Percentiles rank a stretch among this genome's conserved stretches.
These are phyloP conservation scores for Microtus montanus DNA, from an alignment of 2,113 vertebrate genomes.

Conservation along the genomic window DNA sequence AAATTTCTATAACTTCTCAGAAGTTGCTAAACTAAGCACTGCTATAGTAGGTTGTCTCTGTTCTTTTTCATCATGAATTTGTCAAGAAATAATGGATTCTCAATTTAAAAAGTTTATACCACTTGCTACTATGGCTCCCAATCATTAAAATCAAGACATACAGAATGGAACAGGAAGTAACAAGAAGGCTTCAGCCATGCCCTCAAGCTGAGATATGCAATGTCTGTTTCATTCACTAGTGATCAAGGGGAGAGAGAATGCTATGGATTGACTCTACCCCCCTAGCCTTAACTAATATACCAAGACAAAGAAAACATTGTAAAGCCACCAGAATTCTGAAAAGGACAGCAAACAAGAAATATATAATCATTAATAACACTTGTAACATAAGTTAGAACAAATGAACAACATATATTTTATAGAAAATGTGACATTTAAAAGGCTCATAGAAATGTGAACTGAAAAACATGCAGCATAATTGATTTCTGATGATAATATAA, in stretches of 20 bases:
- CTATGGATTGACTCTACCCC: background rate
- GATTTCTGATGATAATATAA: conserved; percentile 37
- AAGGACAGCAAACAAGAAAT: background rate
- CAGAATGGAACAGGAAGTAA: background rate
- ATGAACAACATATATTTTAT: background rate
- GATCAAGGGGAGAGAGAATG: background rate
- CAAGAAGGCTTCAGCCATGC: background rate
- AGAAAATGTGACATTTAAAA: conserved; percentile 35
- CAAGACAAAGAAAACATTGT: background rate
- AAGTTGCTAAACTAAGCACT: background rate
- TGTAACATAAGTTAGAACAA: background rate
- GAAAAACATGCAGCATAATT: background rate
- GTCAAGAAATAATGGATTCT: background rate
- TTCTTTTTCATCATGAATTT: background rate
- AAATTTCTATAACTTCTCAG: background rate
- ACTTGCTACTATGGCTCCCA: too few species aligned
- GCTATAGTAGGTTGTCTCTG: background rate
- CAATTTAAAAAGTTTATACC: background rate
- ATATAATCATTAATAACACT: background rate
- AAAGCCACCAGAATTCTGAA: background rate
- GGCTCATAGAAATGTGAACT: background rate
- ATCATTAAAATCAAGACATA: background rate
- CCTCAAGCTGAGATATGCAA: background rate
- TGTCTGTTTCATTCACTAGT: background rate
- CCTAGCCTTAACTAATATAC: background rate